Conservation (phyloP, 2,888 invertebrate species). For the Plagodis pulveraria region DNA sequence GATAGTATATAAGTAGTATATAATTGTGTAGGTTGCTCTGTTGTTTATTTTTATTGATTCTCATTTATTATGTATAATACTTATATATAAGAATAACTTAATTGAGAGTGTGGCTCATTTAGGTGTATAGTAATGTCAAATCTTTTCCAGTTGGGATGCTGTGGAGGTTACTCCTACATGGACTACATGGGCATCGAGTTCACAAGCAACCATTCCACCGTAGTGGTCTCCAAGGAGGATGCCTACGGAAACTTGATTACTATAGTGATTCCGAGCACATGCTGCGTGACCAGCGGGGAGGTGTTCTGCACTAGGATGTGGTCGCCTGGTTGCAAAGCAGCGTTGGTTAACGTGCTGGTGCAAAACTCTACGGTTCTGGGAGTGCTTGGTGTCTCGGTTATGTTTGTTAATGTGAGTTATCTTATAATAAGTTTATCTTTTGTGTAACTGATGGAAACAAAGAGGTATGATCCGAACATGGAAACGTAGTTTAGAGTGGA, state of each 20-base stretch:
- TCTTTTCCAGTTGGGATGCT: constrained; percentile 67
- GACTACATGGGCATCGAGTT: constrained; percentile 66
- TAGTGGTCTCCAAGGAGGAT: constrained; percentile 48
- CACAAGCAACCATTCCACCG: constrained; percentile 56
- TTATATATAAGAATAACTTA: not conserved
- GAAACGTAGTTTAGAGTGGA: too few species aligned
- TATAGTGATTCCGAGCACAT: constrained; percentile 59
- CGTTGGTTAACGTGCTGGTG: constrained; percentile 57
- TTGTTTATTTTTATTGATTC: too few species aligned
- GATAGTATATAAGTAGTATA: too few species aligned
- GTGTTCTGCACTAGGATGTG: constrained; percentile 31
- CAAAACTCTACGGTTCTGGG: constrained; percentile 74
- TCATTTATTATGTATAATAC: too few species aligned
- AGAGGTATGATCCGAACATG: too few species aligned
- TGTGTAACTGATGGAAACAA: too few species aligned
- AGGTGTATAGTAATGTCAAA: not conserved
- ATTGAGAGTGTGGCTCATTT: not conserved
- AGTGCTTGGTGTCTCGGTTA: constrained; percentile 74
- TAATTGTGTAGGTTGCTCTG: too few species aligned
- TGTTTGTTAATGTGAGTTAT: constrained; percentile 72
- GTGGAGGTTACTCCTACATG: constrained; percentile 63
- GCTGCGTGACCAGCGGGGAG: constrained; percentile 62
- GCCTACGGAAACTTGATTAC: constrained; percentile 44
- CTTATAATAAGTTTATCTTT: not conserved
- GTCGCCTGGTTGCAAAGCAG: constrained; percentile 35